Percentiles rank a stretch among this genome's conserved stretches.
Evolutionary conservation across 2,888 invertebrate genomes (phyloP).

Genomic region (Diarsia brunnea): DNA sequence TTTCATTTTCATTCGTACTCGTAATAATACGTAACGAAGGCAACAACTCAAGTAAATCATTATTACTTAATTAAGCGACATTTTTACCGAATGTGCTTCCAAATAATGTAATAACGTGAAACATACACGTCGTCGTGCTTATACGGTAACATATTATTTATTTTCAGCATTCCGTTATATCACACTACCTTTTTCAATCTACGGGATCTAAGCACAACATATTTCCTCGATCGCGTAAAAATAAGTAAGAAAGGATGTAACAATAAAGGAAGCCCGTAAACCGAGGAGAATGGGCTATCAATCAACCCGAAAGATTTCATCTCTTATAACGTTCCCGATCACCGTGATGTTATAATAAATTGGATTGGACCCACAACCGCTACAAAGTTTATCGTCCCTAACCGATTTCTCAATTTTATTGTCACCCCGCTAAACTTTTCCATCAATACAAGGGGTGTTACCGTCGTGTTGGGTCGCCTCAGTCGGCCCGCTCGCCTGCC

Average conservation of each 20-base stretch:
- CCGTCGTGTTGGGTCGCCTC: constrained; percentile 37
- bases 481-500: constrained; percentile 32
- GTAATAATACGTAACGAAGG: constrained; percentile 28
- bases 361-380: constrained; percentile 68
- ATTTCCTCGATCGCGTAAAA: constrained; percentile 39
- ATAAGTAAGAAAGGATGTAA: constrained; percentile 56
- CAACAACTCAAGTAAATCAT: constrained; percentile 40
- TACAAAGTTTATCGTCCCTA: constrained; percentile 59
- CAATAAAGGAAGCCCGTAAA: constrained; percentile 65
- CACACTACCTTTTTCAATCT: constrained; percentile 38
- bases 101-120: constrained; percentile 19
- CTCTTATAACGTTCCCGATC: constrained; percentile 69
- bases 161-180: constrained; percentile 6
- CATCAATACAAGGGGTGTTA: constrained; percentile 39
- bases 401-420: constrained; percentile 59
- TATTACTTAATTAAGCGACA: constrained; percentile 37
- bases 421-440: constrained; percentile 54
- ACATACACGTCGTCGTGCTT: constrained; percentile 11
- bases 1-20: constrained; percentile 43
- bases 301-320: constrained; percentile 73
- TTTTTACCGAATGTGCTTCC: constrained; percentile 20
- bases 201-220: constrained; percentile 16
- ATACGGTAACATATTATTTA: not conserved
- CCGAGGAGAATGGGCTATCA: constrained; percentile 68
- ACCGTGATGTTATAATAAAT: constrained; percentile 74